Percentiles rank a stretch among this genome's conserved stretches.
Evolutionary conservation across 2,113 vertebrate genomes (phyloP).

Genomic region (Eretmochelys imbricata): DNA sequence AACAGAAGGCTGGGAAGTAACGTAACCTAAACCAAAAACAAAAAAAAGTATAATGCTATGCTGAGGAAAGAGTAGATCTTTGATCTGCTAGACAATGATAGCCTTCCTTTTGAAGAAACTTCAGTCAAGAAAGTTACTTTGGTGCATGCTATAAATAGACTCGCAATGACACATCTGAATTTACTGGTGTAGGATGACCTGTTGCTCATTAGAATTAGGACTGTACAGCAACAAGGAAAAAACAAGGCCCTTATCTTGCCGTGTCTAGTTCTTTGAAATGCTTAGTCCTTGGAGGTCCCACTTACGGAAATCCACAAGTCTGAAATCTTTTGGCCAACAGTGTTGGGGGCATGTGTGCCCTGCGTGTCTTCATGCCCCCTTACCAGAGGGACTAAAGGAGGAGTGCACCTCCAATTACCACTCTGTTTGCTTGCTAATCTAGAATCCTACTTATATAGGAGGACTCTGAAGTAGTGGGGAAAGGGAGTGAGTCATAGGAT

Average conservation of each 20-base stretch:
- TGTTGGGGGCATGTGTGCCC: neutral
- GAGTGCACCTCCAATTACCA: neutral
- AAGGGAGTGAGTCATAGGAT: accelerated
- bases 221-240: neutral
- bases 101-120: neutral
- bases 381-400: neutral
- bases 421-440: neutral
- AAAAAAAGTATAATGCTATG: accelerated
- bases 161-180: accelerated
- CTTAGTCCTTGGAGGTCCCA: neutral
- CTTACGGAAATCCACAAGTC: accelerated
- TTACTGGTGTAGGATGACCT: neutral
- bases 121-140: neutral
- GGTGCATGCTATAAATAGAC: neutral
- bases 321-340: neutral
- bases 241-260: neutral
- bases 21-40: neutral
- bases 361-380: neutral
- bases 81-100: accelerated
- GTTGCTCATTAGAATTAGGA: neutral
- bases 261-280: accelerated
- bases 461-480: neutral
- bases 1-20: neutral
- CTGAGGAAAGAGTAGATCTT: neutral
- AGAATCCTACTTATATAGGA: accelerated